Evolutionary conservation across 2,888 invertebrate genomes (phyloP).

Genomic region (Macaria notata): DNA sequence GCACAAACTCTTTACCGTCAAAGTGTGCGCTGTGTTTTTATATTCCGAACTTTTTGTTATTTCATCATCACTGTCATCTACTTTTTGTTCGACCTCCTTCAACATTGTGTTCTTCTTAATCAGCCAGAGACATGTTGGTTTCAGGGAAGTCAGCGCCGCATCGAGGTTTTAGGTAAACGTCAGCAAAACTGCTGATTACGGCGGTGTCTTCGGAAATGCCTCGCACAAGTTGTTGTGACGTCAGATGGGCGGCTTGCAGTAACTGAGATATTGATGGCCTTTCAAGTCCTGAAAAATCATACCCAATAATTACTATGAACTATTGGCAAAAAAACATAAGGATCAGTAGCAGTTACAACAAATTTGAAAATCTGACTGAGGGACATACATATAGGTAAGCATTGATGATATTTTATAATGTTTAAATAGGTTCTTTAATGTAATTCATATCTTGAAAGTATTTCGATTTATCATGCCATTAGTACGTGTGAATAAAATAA

Average conservation of each 20-base stretch:
- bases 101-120: slow-evolving; percentile 76
- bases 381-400: too few relatives aligned
- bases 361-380: too few relatives aligned
- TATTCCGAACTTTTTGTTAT: slow-evolving; percentile 23
- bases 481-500: too few relatives aligned
- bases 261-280: slow-evolving; percentile 84
- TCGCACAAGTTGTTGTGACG: slow-evolving; percentile 84
- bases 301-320: too few relatives aligned
- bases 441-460: too few relatives aligned
- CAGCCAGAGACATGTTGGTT: slow-evolving; percentile 66
- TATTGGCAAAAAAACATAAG: too few relatives aligned
- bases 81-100: slow-evolving; percentile 49
- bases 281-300: slow-evolving; percentile 74
- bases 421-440: too few relatives aligned
- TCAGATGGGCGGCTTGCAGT: slow-evolving; percentile 84
- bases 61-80: slow-evolving; percentile 42
- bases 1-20: slow-evolving; percentile 72
- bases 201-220: slow-evolving; percentile 82
- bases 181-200: slow-evolving; percentile 81
- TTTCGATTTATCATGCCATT: too few relatives aligned
- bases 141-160: slow-evolving; percentile 65
- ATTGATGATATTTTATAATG: too few relatives aligned
- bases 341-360: too few relatives aligned
- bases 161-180: slow-evolving; percentile 85
- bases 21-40: slow-evolving; percentile 51